phyloP scores from a whole-genome alignment of 1,140 invertebrate species.

The Elysia chlorotica region DNA sequence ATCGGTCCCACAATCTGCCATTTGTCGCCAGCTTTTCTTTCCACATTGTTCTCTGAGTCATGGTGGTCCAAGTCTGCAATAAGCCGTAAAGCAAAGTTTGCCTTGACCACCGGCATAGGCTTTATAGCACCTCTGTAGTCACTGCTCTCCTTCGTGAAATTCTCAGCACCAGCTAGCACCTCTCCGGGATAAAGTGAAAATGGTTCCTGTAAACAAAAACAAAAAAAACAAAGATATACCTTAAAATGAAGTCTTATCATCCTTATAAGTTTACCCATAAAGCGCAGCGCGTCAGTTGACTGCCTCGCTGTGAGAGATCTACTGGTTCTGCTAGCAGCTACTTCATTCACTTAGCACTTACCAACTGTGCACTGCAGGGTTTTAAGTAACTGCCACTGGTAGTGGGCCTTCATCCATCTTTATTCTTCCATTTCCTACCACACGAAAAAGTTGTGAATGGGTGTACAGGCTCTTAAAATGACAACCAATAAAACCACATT shows the following conservation, averaged over 20 bases:
- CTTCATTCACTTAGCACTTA: too few species aligned
- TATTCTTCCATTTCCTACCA: too few species aligned
- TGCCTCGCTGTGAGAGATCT: not conserved
- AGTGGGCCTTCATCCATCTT: too few species aligned
- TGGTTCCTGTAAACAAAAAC: slow-evolving; percentile 57
- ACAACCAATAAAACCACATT: too few species aligned
- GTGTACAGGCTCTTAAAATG: too few species aligned
- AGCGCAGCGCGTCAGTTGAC: too few species aligned
- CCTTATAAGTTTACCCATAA: not conserved
- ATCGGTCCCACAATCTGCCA: slow-evolving; percentile 59
- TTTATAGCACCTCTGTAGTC: slow-evolving; percentile 42
- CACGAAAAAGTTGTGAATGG: too few species aligned
- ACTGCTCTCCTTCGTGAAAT: slow-evolving; percentile 18
- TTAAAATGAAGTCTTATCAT: not conserved
- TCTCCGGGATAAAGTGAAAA: slow-evolving; percentile 66
- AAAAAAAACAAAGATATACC: not conserved
- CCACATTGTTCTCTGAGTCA: slow-evolving; percentile 33
- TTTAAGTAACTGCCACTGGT: too few species aligned
- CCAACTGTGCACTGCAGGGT: too few species aligned
- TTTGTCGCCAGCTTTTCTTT: slow-evolving; percentile 59
- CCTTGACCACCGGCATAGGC: slow-evolving; percentile 53
- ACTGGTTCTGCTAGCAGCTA: not conserved
- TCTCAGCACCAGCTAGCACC: slow-evolving; percentile 40
- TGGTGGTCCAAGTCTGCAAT: slow-evolving; percentile 56
- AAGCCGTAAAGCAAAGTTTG: slow-evolving; percentile 58